Evolutionary conservation across 23 tunicate species (phyloP).

Genomic region (Botrylloides violaceus): DNA sequence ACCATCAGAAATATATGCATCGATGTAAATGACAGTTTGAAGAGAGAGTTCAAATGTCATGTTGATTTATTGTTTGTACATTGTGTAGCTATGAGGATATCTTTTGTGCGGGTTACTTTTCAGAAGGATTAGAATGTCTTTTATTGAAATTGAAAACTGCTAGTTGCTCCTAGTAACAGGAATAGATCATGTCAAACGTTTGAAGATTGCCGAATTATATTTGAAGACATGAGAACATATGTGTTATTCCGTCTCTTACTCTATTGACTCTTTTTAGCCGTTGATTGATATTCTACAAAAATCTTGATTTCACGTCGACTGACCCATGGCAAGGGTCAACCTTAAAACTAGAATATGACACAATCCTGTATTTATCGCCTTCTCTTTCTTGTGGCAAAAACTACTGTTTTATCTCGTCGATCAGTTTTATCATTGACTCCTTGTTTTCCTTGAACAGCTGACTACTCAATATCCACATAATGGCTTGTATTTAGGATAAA

Average conservation of each 20-base stretch:
- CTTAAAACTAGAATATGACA: background rate
- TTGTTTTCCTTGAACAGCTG: slow-evolving; percentile 3
- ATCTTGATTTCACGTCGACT: background rate
- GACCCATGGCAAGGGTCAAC: background rate
- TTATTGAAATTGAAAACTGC: background rate
- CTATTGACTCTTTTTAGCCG: background rate
- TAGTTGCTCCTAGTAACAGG: no score
- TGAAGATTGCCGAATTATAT: no score
- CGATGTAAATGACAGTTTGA: background rate
- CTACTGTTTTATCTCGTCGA: background rate
- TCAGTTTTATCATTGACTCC: background rate
- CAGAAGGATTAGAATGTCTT: no score
- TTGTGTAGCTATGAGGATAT: no score
- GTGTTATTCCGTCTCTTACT: background rate
- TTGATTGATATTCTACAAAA: background rate
- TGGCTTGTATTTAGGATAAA: background rate
- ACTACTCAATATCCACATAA: background rate
- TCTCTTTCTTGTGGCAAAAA: background rate
- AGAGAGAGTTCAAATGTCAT: no score
- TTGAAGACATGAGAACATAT: background rate
- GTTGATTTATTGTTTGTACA: background rate
- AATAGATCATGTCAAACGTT: no score
- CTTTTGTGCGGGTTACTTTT: no score
- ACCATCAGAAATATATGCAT: background rate
- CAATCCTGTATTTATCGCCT: background rate